Conservation (phyloP, 2,888 invertebrate genomes). For the Plebejus argus region DNA sequence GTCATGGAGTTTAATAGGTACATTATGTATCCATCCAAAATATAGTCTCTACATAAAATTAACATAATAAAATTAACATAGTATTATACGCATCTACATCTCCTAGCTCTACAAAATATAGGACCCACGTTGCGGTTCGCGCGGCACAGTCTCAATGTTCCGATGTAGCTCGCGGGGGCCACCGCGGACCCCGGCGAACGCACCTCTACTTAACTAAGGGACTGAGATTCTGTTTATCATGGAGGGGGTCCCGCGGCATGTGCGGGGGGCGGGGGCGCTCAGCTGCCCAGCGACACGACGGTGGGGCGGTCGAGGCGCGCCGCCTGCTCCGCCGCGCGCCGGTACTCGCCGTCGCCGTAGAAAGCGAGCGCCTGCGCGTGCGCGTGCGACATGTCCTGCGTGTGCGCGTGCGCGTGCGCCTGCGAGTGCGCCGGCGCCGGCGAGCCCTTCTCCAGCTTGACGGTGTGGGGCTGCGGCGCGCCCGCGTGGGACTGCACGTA, state of each 20-base stretch:
- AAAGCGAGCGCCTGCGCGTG: slow-evolving; percentile 50
- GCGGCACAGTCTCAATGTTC: slow-evolving; percentile 56
- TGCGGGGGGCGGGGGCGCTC: slow-evolving; percentile 47
- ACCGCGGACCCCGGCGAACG: slow-evolving; percentile 49
- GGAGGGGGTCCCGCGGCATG: slow-evolving; percentile 23
- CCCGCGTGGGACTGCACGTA: slow-evolving; percentile 52
- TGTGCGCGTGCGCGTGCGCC: slow-evolving; percentile 51
- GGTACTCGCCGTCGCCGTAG: slow-evolving; percentile 59
- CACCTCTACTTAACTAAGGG: slow-evolving; percentile 44
- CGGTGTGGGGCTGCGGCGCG: slow-evolving; percentile 37
- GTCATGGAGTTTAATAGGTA: slow-evolving; percentile 63
- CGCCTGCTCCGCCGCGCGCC: slow-evolving; percentile 52
- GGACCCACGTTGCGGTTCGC: slow-evolving; percentile 49
- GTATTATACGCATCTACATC: slow-evolving; percentile 37
- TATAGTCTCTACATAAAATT: slow-evolving; percentile 25
- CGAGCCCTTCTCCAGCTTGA: slow-evolving; percentile 68
- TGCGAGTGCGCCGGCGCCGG: slow-evolving; percentile 51
- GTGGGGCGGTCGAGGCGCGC: slow-evolving; percentile 75
- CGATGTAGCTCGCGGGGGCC: slow-evolving; percentile 11
- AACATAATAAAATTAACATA: slow-evolving; percentile 29
- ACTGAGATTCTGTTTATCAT: slow-evolving; percentile 60
- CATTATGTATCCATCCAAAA: slow-evolving; percentile 33
- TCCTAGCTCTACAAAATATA: slow-evolving; percentile 30
- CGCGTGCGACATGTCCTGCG: slow-evolving; percentile 52
- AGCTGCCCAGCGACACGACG: slow-evolving; percentile 77